Base-by-base conservation (phyloP, 2,888 invertebrate genomes). In the Pasiphila rectangulata region DNA sequence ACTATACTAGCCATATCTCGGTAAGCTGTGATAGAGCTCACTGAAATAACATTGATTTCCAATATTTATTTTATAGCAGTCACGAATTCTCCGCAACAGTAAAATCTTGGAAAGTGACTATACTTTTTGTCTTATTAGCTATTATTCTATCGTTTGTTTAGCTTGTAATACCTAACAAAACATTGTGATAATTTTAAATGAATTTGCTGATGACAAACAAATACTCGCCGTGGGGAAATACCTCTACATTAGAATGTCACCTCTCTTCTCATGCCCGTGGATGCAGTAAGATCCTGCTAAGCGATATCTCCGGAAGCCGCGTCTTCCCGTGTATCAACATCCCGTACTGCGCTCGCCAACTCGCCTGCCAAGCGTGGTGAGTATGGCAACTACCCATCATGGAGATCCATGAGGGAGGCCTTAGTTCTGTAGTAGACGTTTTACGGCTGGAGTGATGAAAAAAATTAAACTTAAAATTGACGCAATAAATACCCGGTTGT, bases 31-130 rank as follows among this genome's bases (percentile, higher is more conserved):
- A 5, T 21, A 25, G 15, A 50, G 46, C 49, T 46, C 19, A 36
- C 25, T 49, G 43, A 47, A 48, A 53, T 45, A 48, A 39, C 49
- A 56, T 55, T 49, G 60, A 53, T 56, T 61, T 57, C 55, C 58
- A 56, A 55, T 56, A 58, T 56, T 55, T 55, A 54, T 57, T 52
- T 45, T 53, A 59, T 47, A 35, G 25, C 45, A 49, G 56, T 56
- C 54, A 60, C 59, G 59, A 59, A 48, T 55, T 58, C 52, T 44
- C 51, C 32, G 55, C 58, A 58, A 57, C 36, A 50, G 25, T 59
- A 50, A 52, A 58, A 43, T 51, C 36, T 36, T 40, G 46, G 35
- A 41, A 54, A 50, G 43, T 29, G 39, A 45, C 51, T 46, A 41
- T 54, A 46, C 38, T 52, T 54, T 57, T 57, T 57, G 51, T 38